Percentiles rank a stretch among this genome's conserved stretches.
Conservation (phyloP, 2,888 invertebrate genomes). For the Flexamia atlantica region DNA sequence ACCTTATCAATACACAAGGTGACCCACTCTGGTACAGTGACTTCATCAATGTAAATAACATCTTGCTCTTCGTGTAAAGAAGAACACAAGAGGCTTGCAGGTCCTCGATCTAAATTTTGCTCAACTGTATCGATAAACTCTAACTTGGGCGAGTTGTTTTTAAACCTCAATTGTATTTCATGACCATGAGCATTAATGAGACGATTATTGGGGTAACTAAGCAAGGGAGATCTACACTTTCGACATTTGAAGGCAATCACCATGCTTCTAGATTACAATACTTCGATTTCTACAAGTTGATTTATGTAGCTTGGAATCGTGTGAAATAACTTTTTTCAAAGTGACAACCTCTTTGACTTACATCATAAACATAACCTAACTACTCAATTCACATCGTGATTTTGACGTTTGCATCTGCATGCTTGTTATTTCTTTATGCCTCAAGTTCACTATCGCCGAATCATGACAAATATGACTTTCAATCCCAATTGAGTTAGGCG, state of each 20-base stretch:
- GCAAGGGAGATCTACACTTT: constrained; percentile 68
- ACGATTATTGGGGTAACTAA: constrained; percentile 59
- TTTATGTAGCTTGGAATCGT: no score
- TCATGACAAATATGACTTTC: no score
- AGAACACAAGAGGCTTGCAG: not conserved
- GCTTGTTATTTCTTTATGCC: no score
- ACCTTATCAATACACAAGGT: constrained; percentile 42
- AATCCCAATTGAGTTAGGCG: no score
- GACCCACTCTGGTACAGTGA: constrained; percentile 47
- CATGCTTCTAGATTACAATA: no score
- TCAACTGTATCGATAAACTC: constrained; percentile 18
- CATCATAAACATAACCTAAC: no score
- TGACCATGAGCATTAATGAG: constrained; percentile 67
- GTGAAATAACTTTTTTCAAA: no score
- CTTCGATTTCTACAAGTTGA: no score
- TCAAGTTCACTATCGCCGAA: no score
- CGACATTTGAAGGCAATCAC: constrained; percentile 69
- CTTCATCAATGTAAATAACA: constrained; percentile 57
- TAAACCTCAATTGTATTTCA: constrained; percentile 60
- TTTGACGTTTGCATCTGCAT: no score
- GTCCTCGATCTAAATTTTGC: not conserved
- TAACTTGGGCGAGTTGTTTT: constrained; percentile 62
- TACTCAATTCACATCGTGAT: no score
- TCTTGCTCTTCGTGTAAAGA: constrained; percentile 53
- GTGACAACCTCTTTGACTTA: no score